phyloP scores from a whole-genome alignment of 2,113 vertebrate genomes.

The Nerophis ophidion region DNA sequence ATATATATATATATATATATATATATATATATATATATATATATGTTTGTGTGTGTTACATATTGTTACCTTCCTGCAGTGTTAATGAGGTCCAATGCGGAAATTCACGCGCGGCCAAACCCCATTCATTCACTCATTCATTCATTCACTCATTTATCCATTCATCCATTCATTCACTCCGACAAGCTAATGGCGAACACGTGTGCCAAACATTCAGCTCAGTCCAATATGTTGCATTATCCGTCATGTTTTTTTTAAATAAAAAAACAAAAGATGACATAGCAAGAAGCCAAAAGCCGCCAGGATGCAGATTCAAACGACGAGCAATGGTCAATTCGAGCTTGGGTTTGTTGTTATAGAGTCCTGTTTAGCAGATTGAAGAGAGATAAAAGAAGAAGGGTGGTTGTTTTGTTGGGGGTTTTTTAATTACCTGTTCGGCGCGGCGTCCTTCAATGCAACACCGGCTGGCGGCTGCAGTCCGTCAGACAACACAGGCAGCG shows the following conservation, averaged over 20 bases:
- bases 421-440: constrained; percentile 67
- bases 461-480: constrained; percentile 43
- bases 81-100: constrained; percentile 40
- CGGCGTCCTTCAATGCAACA: constrained; percentile 63
- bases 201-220: constrained; percentile 8
- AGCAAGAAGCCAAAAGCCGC: constrained; percentile 22
- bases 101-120: background rate
- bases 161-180: too few species aligned
- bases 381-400: constrained; percentile 3
- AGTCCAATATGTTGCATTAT: too few species aligned
- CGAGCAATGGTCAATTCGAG: too few species aligned
- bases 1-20: too few species aligned
- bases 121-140: background rate
- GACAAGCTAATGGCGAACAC: background rate
- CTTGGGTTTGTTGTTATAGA: background rate
- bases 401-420: background rate
- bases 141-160: too few species aligned
- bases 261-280: too few species aligned
- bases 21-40: background rate
- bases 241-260: too few species aligned
- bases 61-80: constrained; percentile 9
- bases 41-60: too few species aligned
- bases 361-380: background rate
- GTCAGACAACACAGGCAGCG: constrained; percentile 31
- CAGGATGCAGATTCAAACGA: too few species aligned